Conservation (phyloP, 2,113 vertebrate species). For the Ciconia stormi region DNA sequence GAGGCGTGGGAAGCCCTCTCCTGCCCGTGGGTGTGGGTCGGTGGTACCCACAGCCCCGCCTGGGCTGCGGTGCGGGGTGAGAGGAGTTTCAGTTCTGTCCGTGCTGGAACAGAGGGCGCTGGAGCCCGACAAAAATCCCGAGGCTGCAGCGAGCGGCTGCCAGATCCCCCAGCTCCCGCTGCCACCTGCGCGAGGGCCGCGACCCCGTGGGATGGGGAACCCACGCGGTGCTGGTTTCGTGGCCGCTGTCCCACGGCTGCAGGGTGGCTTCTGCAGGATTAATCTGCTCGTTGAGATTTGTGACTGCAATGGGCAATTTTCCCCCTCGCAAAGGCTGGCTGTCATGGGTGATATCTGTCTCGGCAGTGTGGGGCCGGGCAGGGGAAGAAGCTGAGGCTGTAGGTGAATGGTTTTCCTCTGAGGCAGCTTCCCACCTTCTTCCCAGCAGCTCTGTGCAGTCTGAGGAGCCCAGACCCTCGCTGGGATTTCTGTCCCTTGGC, state of each 20-base stretch:
- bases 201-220: neutral
- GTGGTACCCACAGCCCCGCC: neutral
- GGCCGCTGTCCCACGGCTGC: accelerated
- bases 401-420: neutral
- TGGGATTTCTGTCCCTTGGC: neutral
- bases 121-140: conserved; percentile 19
- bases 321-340: accelerated
- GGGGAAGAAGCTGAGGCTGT: neutral
- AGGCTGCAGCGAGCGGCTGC: neutral
- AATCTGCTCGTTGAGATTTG: accelerated
- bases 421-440: neutral
- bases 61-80: neutral
- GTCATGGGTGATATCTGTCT: accelerated
- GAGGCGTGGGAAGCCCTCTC: neutral
- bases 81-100: neutral
- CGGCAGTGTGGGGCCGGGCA: accelerated
- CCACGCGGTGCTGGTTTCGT: accelerated
- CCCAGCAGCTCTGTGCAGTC: neutral
- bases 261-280: accelerated
- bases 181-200: neutral
- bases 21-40: neutral
- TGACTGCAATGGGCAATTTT: accelerated
- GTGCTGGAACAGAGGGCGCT: conserved; percentile 54
- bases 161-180: neutral
- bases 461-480: neutral